Conservation (phyloP, 2,113 vertebrate species). For the Ramphastos sulfuratus region DNA sequence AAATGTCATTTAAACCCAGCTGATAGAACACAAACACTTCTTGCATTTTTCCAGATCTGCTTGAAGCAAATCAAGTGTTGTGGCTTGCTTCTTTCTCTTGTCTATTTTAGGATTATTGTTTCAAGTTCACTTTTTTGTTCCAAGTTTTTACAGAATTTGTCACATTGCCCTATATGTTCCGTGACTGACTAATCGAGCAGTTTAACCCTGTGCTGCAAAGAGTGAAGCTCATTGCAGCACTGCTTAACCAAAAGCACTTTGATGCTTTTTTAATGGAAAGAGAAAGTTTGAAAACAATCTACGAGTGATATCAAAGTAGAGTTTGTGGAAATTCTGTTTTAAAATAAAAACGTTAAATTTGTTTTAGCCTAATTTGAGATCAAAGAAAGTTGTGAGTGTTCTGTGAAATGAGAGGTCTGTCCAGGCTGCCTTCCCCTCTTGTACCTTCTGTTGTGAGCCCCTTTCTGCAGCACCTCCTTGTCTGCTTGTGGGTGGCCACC, state of each 20-base stretch:
- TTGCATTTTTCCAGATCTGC: neutral
- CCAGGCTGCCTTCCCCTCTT: neutral
- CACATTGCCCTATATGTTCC: neutral
- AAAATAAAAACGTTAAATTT: neutral
- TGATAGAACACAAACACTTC: neutral
- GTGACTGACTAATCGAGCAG: neutral
- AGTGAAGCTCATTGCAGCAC: neutral
- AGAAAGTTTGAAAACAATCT: neutral
- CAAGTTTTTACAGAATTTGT: neutral
- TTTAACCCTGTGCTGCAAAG: neutral
- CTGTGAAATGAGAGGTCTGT: neutral
- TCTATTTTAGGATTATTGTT: slow-evolving; percentile 39
- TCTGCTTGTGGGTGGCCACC: neutral
- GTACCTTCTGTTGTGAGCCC: rapidly evolving
- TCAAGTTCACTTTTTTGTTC: slow-evolving; percentile 5
- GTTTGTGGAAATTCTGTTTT: neutral
- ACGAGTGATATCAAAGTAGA: neutral
- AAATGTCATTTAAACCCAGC: neutral
- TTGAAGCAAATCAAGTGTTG: neutral
- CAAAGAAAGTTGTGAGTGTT: rapidly evolving
- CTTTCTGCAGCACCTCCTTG: neutral
- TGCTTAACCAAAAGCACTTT: slow-evolving; percentile 12
- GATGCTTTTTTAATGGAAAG: slow-evolving; percentile 43
- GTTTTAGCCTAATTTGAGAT: neutral
- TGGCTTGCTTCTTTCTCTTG: neutral